Evolutionary conservation across 2,113 vertebrate species (phyloP).

Genomic region (Mesoclemmys tuberculata): DNA sequence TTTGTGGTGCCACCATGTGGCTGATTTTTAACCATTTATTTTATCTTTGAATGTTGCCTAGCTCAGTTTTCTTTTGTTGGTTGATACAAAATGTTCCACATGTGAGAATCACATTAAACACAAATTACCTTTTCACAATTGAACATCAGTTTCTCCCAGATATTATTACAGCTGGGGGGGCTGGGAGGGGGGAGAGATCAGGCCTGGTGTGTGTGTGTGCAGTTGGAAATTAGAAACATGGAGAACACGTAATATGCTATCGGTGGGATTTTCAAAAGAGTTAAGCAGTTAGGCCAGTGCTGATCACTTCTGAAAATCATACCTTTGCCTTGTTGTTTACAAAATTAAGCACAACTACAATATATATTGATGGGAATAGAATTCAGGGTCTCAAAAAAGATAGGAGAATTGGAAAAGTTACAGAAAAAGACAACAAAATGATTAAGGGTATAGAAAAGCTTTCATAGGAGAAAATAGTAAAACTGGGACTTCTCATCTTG

Average conservation of each 20-base stretch:
- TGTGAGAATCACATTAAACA: fast-evolving
- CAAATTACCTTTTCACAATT: not conserved
- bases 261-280: not conserved
- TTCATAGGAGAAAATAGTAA: no score
- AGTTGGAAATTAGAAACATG: not conserved
- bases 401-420: no score
- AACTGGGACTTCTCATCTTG: no score
- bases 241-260: no score
- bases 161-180: not conserved
- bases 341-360: not conserved
- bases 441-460: no score
- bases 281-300: not conserved
- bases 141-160: not conserved
- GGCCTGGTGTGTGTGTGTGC: no score
- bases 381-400: not conserved
- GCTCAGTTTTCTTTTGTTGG: not conserved
- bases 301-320: not conserved
- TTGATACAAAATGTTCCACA: fast-evolving
- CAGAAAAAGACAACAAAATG: no score
- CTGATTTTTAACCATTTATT: fast-evolving
- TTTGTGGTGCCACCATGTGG: conserved; percentile 57
- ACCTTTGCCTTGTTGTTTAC: not conserved
- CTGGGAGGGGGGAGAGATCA: no score
- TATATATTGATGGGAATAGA: not conserved
- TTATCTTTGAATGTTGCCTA: not conserved